phyloP scores from a whole-genome alignment of 2,888 invertebrate species.

The Lochmaea crataegi region DNA sequence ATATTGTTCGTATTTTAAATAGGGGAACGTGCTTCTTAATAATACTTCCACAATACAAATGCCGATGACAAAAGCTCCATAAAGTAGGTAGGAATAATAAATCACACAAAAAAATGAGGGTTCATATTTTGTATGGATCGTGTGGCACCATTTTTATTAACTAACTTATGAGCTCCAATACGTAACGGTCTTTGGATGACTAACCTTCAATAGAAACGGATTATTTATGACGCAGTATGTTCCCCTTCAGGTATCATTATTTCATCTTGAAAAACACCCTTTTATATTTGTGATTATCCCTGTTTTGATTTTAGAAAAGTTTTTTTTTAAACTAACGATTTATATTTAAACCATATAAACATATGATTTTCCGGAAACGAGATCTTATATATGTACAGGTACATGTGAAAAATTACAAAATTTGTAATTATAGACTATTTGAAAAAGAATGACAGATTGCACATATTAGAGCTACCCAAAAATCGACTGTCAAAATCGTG shows the following conservation, averaged over 20 bases:
- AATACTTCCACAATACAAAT: slow-evolving; percentile 55
- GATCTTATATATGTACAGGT: too few species aligned
- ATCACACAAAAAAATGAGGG: slow-evolving; percentile 46
- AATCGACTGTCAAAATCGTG: too few species aligned
- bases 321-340: neutral
- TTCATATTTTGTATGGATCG: slow-evolving; percentile 41
- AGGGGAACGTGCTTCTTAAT: slow-evolving; percentile 57
- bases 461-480: too few species aligned
- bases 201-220: slow-evolving; percentile 32
- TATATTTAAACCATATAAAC: neutral
- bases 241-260: slow-evolving; percentile 32
- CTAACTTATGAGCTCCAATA: slow-evolving; percentile 41
- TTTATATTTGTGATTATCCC: neutral
- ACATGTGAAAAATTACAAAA: too few species aligned
- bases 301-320: slow-evolving; percentile 1
- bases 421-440: too few species aligned
- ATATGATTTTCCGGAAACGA: too few species aligned
- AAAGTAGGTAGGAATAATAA: slow-evolving; percentile 48
- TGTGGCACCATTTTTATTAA: slow-evolving; percentile 47
- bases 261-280: slow-evolving; percentile 21
- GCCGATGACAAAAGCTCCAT: slow-evolving; percentile 49
- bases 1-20: slow-evolving; percentile 55
- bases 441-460: too few species aligned
- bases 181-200: slow-evolving; percentile 36
- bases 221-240: slow-evolving; percentile 32